phyloP scores from a whole-genome alignment of 2,888 invertebrate species.

The Hemicrepidius hirtus region DNA sequence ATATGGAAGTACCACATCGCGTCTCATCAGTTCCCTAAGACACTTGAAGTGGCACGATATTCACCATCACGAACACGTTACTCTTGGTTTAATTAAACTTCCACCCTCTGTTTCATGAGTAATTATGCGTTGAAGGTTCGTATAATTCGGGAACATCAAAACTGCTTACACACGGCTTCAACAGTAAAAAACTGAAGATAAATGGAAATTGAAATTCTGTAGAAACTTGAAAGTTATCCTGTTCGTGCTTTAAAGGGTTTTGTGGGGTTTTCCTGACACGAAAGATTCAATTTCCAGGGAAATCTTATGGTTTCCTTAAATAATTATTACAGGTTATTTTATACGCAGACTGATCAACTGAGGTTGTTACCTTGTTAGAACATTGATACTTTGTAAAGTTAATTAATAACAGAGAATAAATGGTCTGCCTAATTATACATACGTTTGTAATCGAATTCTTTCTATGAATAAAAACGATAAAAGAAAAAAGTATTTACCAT shows the following conservation, averaged over 20 bases:
- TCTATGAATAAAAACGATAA: constrained; percentile 9
- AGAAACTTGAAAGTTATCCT: constrained; percentile 8
- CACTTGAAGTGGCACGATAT: constrained; percentile 65
- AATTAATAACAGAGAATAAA: neutral
- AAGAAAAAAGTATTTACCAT: constrained; percentile 9
- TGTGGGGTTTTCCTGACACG: neutral
- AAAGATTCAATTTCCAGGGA: neutral
- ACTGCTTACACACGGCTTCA: constrained; percentile 24
- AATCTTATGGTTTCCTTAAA: neutral
- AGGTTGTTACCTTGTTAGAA: no score
- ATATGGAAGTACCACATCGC: constrained; percentile 24
- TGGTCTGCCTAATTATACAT: neutral
- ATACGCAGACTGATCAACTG: constrained; percentile 11
- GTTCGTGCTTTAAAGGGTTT: neutral
- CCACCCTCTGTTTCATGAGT: constrained; percentile 68
- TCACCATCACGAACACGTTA: constrained; percentile 69
- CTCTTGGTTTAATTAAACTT: constrained; percentile 70
- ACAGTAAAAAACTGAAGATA: constrained; percentile 19
- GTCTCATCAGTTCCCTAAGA: constrained; percentile 51
- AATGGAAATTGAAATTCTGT: constrained; percentile 18
- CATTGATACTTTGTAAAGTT: constrained; percentile 29
- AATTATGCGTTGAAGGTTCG: constrained; percentile 64
- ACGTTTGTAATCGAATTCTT: constrained; percentile 1
- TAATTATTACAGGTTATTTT: neutral
- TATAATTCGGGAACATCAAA: constrained; percentile 41